Evolutionary conservation across 2,113 vertebrate species (phyloP).

Genomic region (Catagonus wagneri): DNA sequence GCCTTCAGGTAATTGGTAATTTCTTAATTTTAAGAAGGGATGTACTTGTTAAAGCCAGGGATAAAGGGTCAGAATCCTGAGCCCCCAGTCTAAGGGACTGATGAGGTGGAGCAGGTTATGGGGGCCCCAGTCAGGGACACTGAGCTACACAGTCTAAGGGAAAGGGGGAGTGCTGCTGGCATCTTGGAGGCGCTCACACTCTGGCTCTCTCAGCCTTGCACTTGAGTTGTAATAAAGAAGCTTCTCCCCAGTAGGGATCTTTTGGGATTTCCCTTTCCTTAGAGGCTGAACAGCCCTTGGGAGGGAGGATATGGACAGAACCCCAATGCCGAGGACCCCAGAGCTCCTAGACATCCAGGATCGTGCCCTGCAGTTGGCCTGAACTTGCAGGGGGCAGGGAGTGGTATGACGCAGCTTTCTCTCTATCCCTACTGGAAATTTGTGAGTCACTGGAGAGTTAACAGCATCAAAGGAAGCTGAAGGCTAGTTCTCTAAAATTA

Average conservation of each 20-base stretch:
- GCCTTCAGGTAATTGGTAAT: neutral
- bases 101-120: too few relatives aligned
- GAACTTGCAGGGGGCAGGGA: neutral
- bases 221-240: neutral
- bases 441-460: neutral
- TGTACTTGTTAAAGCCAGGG: neutral
- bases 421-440: neutral
- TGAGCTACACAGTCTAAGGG: neutral
- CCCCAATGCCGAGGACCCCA: neutral
- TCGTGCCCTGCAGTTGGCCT: neutral
- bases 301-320: neutral
- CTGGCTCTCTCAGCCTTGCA: neutral
- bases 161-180: too few relatives aligned
- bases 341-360: neutral
- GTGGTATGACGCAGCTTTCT: accelerated
- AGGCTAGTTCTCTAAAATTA: conserved; percentile 46
- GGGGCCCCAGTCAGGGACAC: neutral
- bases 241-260: neutral
- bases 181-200: neutral
- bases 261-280: neutral
- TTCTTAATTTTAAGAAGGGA: neutral
- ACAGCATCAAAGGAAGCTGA: neutral
- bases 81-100: neutral
- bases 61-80: neutral
- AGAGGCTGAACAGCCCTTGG: neutral